phyloP scores from a whole-genome alignment of 2,797 vertebrate genomes.

The Alouatta caraya region DNA sequence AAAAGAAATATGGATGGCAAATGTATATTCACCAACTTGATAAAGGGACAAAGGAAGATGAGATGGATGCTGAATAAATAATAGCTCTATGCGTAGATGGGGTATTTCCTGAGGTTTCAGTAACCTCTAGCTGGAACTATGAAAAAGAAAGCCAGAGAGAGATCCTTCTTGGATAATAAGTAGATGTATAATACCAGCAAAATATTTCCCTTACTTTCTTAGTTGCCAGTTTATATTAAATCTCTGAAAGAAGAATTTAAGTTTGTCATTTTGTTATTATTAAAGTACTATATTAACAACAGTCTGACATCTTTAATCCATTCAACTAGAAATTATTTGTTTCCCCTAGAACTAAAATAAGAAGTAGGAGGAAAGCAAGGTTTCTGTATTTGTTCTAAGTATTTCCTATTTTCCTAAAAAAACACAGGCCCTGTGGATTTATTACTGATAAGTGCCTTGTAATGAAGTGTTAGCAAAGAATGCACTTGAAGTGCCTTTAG shows the following conservation, averaged over 20 bases:
- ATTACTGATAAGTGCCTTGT: constrained; percentile 74
- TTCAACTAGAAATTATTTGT: constrained; percentile 39
- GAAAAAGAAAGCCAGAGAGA: neutral
- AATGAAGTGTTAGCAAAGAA: constrained; percentile 71
- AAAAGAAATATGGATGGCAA: neutral
- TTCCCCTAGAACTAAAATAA: constrained; percentile 35
- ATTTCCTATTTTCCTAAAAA: constrained; percentile 62
- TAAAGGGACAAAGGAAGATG: neutral
- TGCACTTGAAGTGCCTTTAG: constrained; percentile 81
- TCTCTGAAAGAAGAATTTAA: constrained; percentile 46
- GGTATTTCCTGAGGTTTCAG: neutral
- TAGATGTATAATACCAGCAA: neutral
- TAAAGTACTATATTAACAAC: constrained; percentile 57
- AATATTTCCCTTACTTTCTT: constrained; percentile 9
- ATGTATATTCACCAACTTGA: neutral
- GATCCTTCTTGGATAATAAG: neutral
- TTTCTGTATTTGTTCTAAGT: constrained; percentile 47
- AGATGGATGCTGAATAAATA: neutral
- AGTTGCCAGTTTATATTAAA: constrained; percentile 53
- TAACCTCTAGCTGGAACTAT: neutral
- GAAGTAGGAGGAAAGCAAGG: neutral
- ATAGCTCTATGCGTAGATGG: accelerated
- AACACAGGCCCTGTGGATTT: constrained; percentile 72
- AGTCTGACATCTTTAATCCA: neutral
- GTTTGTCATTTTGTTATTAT: constrained; percentile 59